Evolutionary conservation across 2,888 invertebrate species (phyloP), one percentile per base, ranked within the genome.

Genomic region (Blastobasis lacticolella): DNA sequence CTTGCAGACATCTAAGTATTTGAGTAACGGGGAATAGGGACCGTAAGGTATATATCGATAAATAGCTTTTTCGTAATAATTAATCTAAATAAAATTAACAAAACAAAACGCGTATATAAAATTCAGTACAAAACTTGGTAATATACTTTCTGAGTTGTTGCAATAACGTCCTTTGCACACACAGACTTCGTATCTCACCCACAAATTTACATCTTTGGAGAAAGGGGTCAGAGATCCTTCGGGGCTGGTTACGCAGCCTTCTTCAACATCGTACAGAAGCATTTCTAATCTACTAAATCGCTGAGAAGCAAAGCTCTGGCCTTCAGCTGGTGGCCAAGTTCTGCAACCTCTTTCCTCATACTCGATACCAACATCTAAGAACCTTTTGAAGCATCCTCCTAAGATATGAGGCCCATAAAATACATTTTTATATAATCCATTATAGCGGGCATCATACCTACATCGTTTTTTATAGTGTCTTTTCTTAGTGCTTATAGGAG

Each of bases 261-360:
- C 55, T 0, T 41, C 36, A 0, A 50, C n/a, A 0, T 36, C 4
- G 5, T 49, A 38, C 5, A 79, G 52, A 7, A 65, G 0, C 5
- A 5, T 10, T 52, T 79, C 79, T 4, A 78, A 37, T 1, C 4
- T 36, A 5, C 8, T 50, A 10, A 71, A 49, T 50, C 72, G 60
- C 0, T 36, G 7, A 0, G 77, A 73, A 0, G 57, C 66, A 23
- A 55, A 66, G 40, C 64, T 71, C 1, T 6, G 37, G 0, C 78
- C 75, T 43, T 0, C 4, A 0, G 23, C 0, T 0, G 76, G 76
- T 1, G 64, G 64, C 54, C 56, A 57, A 0, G 59, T 54, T 37
- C 79, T 64, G 43, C 79, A 79, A 0, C 75, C 78, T 41, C 75
- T 59, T 54, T 79, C 78, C 5, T 62, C 58, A 48, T 74, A 78